Percentiles rank a stretch among this genome's conserved stretches.
Conservation (phyloP, 2,113 vertebrate genomes). For the Zosterops japonicus region DNA sequence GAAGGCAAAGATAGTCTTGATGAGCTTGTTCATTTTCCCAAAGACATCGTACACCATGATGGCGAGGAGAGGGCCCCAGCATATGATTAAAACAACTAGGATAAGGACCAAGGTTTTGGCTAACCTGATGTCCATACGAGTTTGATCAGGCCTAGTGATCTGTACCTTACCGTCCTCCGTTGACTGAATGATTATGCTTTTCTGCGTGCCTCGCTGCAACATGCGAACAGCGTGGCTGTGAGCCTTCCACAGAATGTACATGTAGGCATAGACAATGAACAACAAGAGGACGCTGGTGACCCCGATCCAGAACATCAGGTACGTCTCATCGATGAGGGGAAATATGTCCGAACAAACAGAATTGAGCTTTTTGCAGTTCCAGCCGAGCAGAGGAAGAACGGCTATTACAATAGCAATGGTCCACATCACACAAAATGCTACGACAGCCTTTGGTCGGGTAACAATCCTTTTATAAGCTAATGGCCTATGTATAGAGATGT, state of each 20-base stretch:
- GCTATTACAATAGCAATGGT: slow-evolving; percentile 94
- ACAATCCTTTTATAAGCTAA: slow-evolving; percentile 96
- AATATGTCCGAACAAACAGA: slow-evolving; percentile 97
- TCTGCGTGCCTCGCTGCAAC: slow-evolving; percentile 94
- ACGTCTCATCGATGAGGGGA: slow-evolving; percentile 94
- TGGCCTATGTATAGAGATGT: slow-evolving; percentile 97
- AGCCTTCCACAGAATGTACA: slow-evolving; percentile 99
- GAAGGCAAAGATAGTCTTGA: slow-evolving; percentile 98
- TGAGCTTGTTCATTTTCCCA: slow-evolving; percentile 95
- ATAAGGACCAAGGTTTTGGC: slow-evolving; percentile 99
- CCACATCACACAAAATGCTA: slow-evolving; percentile 99
- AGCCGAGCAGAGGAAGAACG: slow-evolving; percentile 94
- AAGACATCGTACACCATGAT: slow-evolving; percentile 99
- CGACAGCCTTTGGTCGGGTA: slow-evolving; percentile 95
- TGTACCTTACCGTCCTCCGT: slow-evolving; percentile 95
- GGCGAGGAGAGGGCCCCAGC: slow-evolving; percentile 96
- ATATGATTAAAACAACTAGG: slow-evolving; percentile 95
- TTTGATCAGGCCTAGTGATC: slow-evolving; percentile 91
- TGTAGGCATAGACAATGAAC: slow-evolving; percentile 98
- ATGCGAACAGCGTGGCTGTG: slow-evolving; percentile 96
- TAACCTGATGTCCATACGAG: slow-evolving; percentile 97
- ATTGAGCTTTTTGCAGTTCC: slow-evolving; percentile 97
- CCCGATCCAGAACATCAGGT: slow-evolving; percentile 98
- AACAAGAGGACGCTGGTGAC: slow-evolving; percentile 92
- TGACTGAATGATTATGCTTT: slow-evolving; percentile 93